Base-by-base conservation (phyloP, 1,140 invertebrate genomes). In the Galendromus occidentalis region DNA sequence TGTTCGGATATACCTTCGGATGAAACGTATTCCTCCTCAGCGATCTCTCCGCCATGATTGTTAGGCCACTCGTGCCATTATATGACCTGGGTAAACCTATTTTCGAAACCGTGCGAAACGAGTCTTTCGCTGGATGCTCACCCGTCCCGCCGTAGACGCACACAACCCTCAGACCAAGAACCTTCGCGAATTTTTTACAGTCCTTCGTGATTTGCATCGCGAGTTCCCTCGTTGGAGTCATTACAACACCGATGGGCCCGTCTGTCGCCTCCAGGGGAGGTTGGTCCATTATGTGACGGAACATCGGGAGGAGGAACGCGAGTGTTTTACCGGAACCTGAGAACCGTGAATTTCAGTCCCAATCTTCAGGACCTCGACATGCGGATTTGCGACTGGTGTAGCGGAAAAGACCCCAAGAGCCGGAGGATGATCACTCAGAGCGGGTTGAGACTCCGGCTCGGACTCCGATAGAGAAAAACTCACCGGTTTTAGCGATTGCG, bases 171-270 rank as follows among this genome's bases (percentile, higher is more conserved):
- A 98, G 75, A 9, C 83, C 83, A 2, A 96, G 76, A 0, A 86
- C 84, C 72, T 94, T 95, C 0, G 88, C 86, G 74, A 99, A 99
- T 73, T 91, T 94, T 66, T 87, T 89, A 47, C 91, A 92, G 73
- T 99, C 96, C 71, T 92, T 89, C 29, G 91, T 90, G 68, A 98
- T 99, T 76, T 99, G 96, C 86, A 98, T 92, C 70, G 95, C 97
- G 0, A 99, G 78, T 74, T 99, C 96, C 69, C 96, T 80, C 0
- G 95, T 99, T 0, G 96, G 96, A 0, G 93, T 92, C 91, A 99
- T 93, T 44, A 99, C 92, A 7, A 99, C 81, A 82, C 82, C 80
- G 64, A 98, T 93, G 0, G 96, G 95, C 6, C 96, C 96, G 75
- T 99, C 96, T 0, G 87, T 90, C 71, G 96, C 90, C 69, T 93